These are phyloP conservation scores for Drosophila limbata DNA, from an alignment of 2,888 invertebrate genomes.

Conservation along the genomic window DNA sequence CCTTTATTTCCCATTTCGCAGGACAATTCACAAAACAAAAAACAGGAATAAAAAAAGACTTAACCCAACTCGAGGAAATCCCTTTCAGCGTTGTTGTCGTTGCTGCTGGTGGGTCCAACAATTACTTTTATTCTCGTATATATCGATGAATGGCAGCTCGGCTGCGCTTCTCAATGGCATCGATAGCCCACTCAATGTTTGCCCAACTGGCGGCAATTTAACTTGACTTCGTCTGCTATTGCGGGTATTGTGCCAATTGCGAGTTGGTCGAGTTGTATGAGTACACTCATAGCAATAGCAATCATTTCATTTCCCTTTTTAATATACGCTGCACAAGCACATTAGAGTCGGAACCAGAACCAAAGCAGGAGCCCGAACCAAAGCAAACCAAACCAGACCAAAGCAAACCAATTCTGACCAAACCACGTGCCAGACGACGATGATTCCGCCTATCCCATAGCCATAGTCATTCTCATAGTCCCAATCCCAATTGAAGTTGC, in stretches of 20 bases:
- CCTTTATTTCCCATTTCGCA: conserved; percentile 15
- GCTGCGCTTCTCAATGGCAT: conserved; percentile 56
- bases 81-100: conserved; percentile 19
- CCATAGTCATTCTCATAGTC: conserved; percentile 12
- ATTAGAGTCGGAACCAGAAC: conserved; percentile 45
- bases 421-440: conserved; percentile 74
- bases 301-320: conserved; percentile 82
- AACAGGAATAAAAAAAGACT: neutral
- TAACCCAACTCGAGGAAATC: conserved; percentile 20
- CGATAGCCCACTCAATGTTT: conserved; percentile 78
- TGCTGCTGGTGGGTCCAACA: conserved; percentile 58
- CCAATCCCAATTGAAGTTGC: conserved; percentile 9
- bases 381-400: conserved; percentile 19
- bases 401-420: conserved; percentile 45
- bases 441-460: conserved; percentile 40
- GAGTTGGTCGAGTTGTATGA: conserved; percentile 49
- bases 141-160: conserved; percentile 34
- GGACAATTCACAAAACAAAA: conserved; percentile 2
- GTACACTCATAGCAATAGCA: conserved; percentile 68
- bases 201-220: conserved; percentile 72
- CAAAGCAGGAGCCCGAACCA: conserved; percentile 12
- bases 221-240: conserved; percentile 58
- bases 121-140: conserved; percentile 61
- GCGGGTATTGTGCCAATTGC: conserved; percentile 78
- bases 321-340: conserved; percentile 80